Evolutionary conservation across 2,797 vertebrate species (phyloP), one percentile per base, ranked within the genome.

Genomic region (Xenentodon cancila): DNA sequence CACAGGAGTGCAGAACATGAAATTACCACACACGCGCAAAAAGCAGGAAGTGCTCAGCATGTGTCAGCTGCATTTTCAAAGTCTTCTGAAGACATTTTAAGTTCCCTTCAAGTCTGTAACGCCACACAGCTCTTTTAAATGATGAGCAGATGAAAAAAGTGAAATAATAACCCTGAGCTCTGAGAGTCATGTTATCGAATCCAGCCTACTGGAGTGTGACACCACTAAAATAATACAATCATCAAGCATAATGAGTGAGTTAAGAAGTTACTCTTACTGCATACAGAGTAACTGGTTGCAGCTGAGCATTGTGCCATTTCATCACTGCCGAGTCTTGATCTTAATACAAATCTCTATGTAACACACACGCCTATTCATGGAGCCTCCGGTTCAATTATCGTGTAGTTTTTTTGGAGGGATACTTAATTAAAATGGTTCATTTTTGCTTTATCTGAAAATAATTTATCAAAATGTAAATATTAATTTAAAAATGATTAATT

Each of bases 311-410:
- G 88, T 89, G 84, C 74, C 70, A 64, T 50, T 83, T 85, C 83
- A 81, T 84, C 84, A 73, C 71, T 77, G 82, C 25, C 46, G 72
- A 80, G 84, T 71, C 83, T 81, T 64, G 65, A 92, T 92, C 90
- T 92, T 91, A 92, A 92, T 92, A 71, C 77, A 77, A 91, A 92
- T 92, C 89, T 92, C 81, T 80, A 3, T 86, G 85, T 88, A 82
- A 87, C 75, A 82, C 81, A 84, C 9, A 37, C 78, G 68, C 75
- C 87, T 63, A 91, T 91, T 91, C 88, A 89, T 68, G 51, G 73
- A 51, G 84, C 70, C 68, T 75, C 82, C 44, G 71, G 53, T 84
- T 88, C 84, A 90, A 91, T 92, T 92, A 90, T 81, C 68, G 77
- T 57, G 46, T 57, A 72, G 25, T 45, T 42, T 77, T 85, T 82